Evolutionary conservation across 2,888 invertebrate genomes (phyloP), one percentile per base, ranked within the genome.

Genomic region (Microplitis deprimator): DNA sequence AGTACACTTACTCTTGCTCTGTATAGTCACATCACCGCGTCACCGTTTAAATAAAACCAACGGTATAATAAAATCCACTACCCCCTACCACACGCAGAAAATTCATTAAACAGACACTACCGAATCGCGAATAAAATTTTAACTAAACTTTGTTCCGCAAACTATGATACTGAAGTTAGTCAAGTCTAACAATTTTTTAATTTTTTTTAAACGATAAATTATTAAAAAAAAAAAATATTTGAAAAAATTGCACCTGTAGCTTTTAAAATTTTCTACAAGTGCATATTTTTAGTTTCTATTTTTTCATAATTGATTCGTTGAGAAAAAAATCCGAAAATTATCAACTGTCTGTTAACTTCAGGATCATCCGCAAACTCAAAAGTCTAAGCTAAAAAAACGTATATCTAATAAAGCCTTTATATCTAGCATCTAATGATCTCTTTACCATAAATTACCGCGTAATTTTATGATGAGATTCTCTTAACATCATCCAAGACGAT

Each of bases 11-110:
- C 29, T 69, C 6, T 8, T 60, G 20, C 76, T 79, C 72, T 79
- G 74, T 79, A 75, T 73, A 75, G 73, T 76, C 77, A 77, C 79
- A 81, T 79, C 79, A 79, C 77, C 67, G 75, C 79, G 76, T 79
- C 79, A 68, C 69, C 70, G 59, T 64, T 60, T 59, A 50, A 50
- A 50, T 50, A 50, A 29, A 50, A 59, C 69, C 60, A 74, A 77
- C 77, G 69, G 73, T 65, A 72, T 72, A 64, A 73, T 65, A 59
- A 77, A 13, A 38, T 74, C 59, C 10, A n/a, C 67, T 50, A 50
- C 7, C 73, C 77, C 77, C 77, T 74, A 59, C 77, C 70, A 70
- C 70, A 65, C 69, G 38, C 29, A 16, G 10, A 41, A 68, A 69
- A 39, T 64, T 38, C 41, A 50, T 39, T 50, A 50, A 50, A 5